A percentile compares a stretch with the other conserved stretches of the same genome.
phyloP scores from a whole-genome alignment of 2,797 vertebrate genomes.

The Alosa sapidissima region DNA sequence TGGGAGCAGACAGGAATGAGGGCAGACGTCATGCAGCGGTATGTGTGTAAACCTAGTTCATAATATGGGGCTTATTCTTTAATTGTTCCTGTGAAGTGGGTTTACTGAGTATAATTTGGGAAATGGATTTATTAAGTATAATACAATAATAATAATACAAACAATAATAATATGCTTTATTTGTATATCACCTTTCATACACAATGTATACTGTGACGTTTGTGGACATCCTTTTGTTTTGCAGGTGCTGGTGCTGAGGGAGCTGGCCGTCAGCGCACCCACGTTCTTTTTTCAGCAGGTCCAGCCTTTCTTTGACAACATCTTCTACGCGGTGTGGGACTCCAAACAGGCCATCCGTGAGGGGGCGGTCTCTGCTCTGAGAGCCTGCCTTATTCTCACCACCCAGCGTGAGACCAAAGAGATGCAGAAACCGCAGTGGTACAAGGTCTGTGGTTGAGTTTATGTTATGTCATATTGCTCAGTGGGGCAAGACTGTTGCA shows the following conservation, averaged over 20 bases:
- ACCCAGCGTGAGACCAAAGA: conserved; percentile 97
- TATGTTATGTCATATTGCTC: neutral
- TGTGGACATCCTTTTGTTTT: conserved; percentile 6
- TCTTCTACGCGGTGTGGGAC: conserved; percentile 98
- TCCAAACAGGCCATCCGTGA: conserved; percentile 96
- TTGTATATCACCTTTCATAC: no score
- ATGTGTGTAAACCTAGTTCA: conserved; percentile 56
- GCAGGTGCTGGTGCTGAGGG: conserved; percentile 92
- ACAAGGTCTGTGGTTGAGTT: conserved; percentile 80
- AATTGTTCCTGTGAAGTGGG: neutral
- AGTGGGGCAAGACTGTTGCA: neutral
- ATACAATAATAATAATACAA: no score
- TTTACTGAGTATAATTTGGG: no score
- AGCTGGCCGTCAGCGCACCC: conserved; percentile 94
- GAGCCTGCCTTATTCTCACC: conserved; percentile 94
- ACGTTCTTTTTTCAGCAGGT: conserved; percentile 99
- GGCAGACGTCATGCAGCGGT: conserved; percentile 95
- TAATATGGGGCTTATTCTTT: neutral
- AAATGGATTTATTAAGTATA: neutral
- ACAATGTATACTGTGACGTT: neutral
- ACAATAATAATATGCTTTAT: no score
- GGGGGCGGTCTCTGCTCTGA: conserved; percentile 92
- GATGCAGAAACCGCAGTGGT: conserved; percentile 99
- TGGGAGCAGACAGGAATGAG: conserved; percentile 95
- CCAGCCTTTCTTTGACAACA: conserved; percentile 97